These are phyloP conservation scores for Ormyrus nitidulus DNA, from an alignment of 2,888 invertebrate species.

Conservation along the genomic window DNA sequence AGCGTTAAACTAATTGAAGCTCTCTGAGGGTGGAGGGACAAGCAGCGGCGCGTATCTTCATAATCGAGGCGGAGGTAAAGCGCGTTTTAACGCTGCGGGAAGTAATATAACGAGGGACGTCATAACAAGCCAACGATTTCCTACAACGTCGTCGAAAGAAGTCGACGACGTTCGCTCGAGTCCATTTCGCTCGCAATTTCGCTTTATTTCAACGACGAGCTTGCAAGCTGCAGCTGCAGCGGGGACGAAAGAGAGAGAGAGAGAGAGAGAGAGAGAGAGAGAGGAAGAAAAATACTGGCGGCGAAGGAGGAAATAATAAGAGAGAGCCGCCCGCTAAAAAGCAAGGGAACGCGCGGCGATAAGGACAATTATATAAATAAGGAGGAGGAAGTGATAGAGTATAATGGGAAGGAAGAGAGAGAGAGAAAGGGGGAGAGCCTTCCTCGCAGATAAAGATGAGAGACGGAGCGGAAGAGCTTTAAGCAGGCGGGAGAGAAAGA, in stretches of 20 bases:
- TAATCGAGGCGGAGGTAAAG: too few species aligned
- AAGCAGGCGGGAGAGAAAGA: slow-evolving; percentile 21
- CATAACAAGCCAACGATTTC: too few species aligned
- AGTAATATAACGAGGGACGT: too few species aligned
- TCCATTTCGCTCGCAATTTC: not conserved
- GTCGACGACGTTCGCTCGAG: not conserved
- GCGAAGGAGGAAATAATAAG: not conserved
- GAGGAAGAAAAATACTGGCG: not conserved
- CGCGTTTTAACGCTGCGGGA: too few species aligned
- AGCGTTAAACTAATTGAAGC: too few species aligned
- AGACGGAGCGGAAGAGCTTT: slow-evolving; percentile 2
- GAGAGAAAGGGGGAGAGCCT: slow-evolving; percentile 11
- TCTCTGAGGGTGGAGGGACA: too few species aligned
- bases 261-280: slow-evolving; percentile 2
- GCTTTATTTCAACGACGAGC: slow-evolving; percentile 8
- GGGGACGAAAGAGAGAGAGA: not conserved
- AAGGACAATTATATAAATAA: slow-evolving; percentile 49
- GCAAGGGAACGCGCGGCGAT: slow-evolving; percentile 3
- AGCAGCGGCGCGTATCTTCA: too few species aligned
- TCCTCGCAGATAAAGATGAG: slow-evolving; percentile 16
- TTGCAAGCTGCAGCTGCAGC: not conserved
- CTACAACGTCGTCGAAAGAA: too few species aligned
- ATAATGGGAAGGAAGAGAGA: slow-evolving; percentile 21
- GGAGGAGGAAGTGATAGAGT: slow-evolving; percentile 35
- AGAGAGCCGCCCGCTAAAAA: slow-evolving; percentile 14